Evolutionary conservation across 2,888 invertebrate genomes (phyloP).

Genomic region (Drosophila neutralis): DNA sequence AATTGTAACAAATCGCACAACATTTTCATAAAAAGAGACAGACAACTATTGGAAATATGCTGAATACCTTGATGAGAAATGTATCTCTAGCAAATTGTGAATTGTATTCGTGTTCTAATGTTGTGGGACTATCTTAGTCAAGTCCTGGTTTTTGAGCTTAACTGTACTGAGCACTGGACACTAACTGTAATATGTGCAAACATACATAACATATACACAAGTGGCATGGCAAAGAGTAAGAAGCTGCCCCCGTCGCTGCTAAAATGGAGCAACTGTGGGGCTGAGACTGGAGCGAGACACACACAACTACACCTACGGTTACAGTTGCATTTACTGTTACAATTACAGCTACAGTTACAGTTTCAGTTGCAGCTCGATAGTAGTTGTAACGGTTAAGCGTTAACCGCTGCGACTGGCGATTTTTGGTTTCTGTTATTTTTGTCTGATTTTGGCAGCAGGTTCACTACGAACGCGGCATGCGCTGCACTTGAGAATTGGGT

Average conservation of each 20-base stretch:
- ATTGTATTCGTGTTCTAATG: background rate
- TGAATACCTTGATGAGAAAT: too few species aligned
- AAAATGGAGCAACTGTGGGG: constrained; percentile 54
- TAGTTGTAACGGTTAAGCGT: constrained; percentile 33
- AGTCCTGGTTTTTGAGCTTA: constrained; percentile 5
- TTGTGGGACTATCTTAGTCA: background rate
- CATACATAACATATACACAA: background rate
- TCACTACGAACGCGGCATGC: constrained; percentile 64
- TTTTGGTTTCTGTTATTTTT: constrained; percentile 32
- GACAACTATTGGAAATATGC: too few species aligned
- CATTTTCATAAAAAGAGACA: too few species aligned
- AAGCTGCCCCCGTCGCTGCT: constrained; percentile 18
- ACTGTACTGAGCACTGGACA: constrained; percentile 24
- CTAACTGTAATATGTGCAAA: background rate
- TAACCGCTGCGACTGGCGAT: constrained; percentile 58
- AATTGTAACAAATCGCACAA: too few species aligned
- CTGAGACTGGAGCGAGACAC: constrained; percentile 27
- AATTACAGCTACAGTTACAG: constrained; percentile 24
- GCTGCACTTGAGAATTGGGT: constrained; percentile 55
- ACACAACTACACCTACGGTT: constrained; percentile 15
- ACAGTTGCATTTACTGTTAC: constrained; percentile 10
- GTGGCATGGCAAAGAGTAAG: constrained; percentile 19
- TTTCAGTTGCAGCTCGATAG: constrained; percentile 24
- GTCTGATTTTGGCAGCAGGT: constrained; percentile 61
- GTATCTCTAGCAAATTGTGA: background rate